Conservation (phyloP, 1,140 invertebrate genomes). For the Drosophila kurseongensis region DNA sequence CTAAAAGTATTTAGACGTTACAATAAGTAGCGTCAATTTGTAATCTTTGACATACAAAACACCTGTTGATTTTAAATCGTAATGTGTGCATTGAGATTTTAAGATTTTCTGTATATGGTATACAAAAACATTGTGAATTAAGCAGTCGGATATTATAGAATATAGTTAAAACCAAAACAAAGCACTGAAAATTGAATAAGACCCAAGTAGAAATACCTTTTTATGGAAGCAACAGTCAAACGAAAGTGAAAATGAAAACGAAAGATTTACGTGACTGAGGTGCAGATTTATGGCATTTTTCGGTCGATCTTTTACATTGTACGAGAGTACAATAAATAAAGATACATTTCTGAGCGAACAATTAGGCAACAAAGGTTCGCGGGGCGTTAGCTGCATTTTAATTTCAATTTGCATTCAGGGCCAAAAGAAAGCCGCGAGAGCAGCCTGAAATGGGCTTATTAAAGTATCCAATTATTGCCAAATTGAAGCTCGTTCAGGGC, state of each 20-base stretch:
- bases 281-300: slow-evolving; percentile 52
- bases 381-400: slow-evolving; percentile 71
- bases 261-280: slow-evolving; percentile 59
- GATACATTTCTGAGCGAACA: slow-evolving; percentile 41
- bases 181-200: too few relatives aligned
- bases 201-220: background rate
- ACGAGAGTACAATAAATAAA: slow-evolving; percentile 30
- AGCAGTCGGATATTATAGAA: too few relatives aligned
- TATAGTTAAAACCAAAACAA: too few relatives aligned
- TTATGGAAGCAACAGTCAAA: slow-evolving; percentile 7
- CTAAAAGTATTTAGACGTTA: background rate
- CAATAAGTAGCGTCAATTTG: too few relatives aligned
- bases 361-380: slow-evolving; percentile 40
- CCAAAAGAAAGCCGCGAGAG: slow-evolving; percentile 69
- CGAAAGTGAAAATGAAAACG: slow-evolving; percentile 66
- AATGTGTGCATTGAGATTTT: too few relatives aligned
- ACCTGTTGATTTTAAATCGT: too few relatives aligned
- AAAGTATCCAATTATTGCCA: slow-evolving; percentile 79
- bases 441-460: slow-evolving; percentile 62
- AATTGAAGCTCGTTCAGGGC: slow-evolving; percentile 64
- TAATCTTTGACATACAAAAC: too few relatives aligned
- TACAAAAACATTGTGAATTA: too few relatives aligned
- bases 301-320: slow-evolving; percentile 40
- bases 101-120: too few relatives aligned
- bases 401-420: slow-evolving; percentile 78